Conservation (phyloP, 2,113 vertebrate genomes). For the Oryzias melastigma region DNA sequence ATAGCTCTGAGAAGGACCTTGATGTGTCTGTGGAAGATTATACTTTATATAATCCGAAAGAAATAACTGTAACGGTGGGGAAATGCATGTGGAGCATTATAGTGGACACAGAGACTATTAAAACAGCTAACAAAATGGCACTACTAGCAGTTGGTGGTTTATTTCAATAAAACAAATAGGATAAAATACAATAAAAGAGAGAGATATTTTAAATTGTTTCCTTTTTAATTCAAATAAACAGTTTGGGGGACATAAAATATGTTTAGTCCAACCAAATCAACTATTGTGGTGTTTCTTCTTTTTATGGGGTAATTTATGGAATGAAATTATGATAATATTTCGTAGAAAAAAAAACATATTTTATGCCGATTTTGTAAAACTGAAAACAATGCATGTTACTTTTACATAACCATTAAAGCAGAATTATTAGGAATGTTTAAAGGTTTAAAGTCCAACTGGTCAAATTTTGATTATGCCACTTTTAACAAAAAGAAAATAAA, state of each 20-base stretch:
- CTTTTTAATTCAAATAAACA: constrained; percentile 65
- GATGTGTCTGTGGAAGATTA: constrained; percentile 4
- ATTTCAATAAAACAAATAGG: constrained; percentile 16
- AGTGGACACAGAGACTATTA: constrained; percentile 14
- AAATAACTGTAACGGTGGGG: constrained; percentile 3
- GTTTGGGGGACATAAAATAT: constrained; percentile 54
- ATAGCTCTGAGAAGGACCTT: constrained; percentile 49
- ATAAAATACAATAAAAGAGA: constrained; percentile 46
- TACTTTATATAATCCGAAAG: not conserved
- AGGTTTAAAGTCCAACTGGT: no score
- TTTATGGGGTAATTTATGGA: constrained; percentile 76
- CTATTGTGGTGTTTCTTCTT: constrained; percentile 75
- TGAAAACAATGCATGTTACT: no score
- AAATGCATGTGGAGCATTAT: constrained; percentile 11
- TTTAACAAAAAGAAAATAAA: no score
- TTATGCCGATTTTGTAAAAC: no score
- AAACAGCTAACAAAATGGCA: no score
- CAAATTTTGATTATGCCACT: no score
- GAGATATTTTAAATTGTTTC: constrained; percentile 59
- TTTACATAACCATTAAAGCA: no score
- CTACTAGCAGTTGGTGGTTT: constrained; percentile 8
- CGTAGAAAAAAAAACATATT: no score
- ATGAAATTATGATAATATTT: constrained; percentile 42
- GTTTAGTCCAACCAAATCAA: constrained; percentile 75
- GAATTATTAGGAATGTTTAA: no score